Evolutionary conservation across 2,888 invertebrate species (phyloP).

Genomic region (Chloroclysta siterata): DNA sequence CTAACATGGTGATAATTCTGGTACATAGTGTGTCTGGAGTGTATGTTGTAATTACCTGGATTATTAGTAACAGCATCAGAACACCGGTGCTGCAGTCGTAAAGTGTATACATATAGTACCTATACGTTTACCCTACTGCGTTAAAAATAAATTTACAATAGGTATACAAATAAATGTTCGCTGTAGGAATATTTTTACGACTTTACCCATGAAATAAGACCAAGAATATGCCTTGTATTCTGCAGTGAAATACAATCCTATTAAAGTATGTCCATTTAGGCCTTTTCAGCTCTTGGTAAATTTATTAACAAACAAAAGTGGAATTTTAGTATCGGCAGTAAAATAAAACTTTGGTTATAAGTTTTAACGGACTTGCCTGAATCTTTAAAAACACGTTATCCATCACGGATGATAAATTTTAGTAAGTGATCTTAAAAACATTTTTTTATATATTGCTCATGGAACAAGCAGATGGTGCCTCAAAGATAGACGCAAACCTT

Average conservation of each 20-base stretch:
- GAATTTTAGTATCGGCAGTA: not conserved
- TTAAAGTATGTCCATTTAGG: not conserved
- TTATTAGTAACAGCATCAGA: too few species aligned
- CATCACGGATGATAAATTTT: too few species aligned
- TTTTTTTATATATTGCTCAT: too few species aligned
- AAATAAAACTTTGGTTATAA: not conserved
- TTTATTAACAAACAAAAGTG: not conserved
- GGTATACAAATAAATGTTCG: not conserved
- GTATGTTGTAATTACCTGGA: too few species aligned
- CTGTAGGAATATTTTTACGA: conserved; percentile 14
- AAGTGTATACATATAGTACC: too few species aligned
- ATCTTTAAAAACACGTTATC: not conserved
- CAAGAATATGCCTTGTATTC: conserved; percentile 5
- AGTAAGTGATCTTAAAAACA: too few species aligned
- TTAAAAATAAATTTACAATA: conserved; percentile 1
- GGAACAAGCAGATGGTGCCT: too few species aligned
- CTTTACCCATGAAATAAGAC: not conserved
- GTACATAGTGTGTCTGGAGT: too few species aligned
- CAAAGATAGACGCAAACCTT: too few species aligned
- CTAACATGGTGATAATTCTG: too few species aligned
- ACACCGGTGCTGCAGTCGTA: too few species aligned
- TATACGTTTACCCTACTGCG: too few species aligned
- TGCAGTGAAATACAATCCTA: conserved; percentile 10
- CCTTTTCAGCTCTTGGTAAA: not conserved
- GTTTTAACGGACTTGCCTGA: not conserved